phyloP scores from a whole-genome alignment of 2,113 vertebrate species.

The Scomber japonicus region DNA sequence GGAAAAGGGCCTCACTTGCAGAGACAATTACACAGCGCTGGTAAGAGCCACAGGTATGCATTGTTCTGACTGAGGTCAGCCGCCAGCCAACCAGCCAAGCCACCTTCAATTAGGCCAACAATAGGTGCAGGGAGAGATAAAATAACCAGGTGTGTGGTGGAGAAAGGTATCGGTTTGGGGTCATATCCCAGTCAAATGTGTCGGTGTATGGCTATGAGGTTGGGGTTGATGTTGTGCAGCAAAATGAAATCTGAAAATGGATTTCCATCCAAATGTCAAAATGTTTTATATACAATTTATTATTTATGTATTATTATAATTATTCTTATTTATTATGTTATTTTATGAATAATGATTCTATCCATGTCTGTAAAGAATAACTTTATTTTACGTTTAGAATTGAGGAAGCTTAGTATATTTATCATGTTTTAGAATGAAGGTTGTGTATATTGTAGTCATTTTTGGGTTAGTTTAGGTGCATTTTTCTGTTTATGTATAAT shows the following conservation, averaged over 20 bases:
- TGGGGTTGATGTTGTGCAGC: constrained; percentile 13
- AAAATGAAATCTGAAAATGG: constrained; percentile 20
- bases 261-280: constrained; percentile 18
- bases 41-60: constrained; percentile 83
- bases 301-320: too few species aligned
- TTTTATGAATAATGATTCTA: constrained; percentile 1
- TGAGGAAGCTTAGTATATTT: background rate
- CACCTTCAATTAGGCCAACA: constrained; percentile 78
- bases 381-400: background rate
- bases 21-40: constrained; percentile 81
- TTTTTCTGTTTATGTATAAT: background rate
- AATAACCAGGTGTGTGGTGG: constrained; percentile 82
- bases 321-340: constrained; percentile 3
- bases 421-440: background rate
- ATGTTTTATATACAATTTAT: background rate
- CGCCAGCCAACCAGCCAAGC: constrained; percentile 64
- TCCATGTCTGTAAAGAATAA: background rate
- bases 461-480: background rate
- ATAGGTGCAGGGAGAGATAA: constrained; percentile 76
- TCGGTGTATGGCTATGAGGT: constrained; percentile 37
- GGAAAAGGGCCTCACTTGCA: constrained; percentile 76
- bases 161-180: constrained; percentile 79
- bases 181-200: constrained; percentile 79
- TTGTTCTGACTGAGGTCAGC: constrained; percentile 82
- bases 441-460: background rate